phyloP scores from a whole-genome alignment of 2,888 invertebrate genomes.

The Tenthredo distinguenda region DNA sequence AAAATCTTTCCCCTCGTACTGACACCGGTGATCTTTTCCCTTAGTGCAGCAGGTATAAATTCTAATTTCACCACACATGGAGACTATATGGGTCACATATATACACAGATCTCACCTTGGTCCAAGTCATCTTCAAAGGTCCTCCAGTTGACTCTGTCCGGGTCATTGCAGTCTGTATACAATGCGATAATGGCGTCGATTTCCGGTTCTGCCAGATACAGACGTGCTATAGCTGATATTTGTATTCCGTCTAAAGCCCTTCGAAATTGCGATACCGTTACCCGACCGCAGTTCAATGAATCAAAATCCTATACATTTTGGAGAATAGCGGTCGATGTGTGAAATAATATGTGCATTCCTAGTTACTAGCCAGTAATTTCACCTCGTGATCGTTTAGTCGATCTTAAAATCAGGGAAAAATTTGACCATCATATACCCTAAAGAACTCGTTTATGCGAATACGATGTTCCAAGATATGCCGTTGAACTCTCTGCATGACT shows the following conservation, averaged over 20 bases:
- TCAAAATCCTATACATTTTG: conserved; percentile 82
- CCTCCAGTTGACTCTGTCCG: conserved; percentile 85
- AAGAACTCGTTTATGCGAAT: conserved; percentile 86
- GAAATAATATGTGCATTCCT: neutral
- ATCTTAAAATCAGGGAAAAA: neutral
- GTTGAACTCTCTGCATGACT: conserved; percentile 84
- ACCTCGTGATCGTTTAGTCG: neutral
- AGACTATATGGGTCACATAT: neutral
- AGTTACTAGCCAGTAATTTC: neutral
- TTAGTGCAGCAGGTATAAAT: neutral
- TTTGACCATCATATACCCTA: conserved; percentile 77
- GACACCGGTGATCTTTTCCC: neutral
- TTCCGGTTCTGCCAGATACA: conserved; percentile 83
- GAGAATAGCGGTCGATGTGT: neutral
- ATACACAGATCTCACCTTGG: conserved; percentile 79
- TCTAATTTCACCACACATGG: neutral
- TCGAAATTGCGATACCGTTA: conserved; percentile 86
- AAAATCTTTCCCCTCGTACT: too few species aligned
- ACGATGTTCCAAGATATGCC: conserved; percentile 83
- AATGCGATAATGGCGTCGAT: conserved; percentile 83
- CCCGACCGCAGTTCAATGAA: conserved; percentile 84
- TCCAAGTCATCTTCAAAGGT: conserved; percentile 90
- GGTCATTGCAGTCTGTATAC: conserved; percentile 87
- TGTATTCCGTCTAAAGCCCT: conserved; percentile 86
- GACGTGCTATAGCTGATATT: conserved; percentile 80